Percentiles rank a stretch among this genome's conserved stretches.
Evolutionary conservation across 2,797 vertebrate genomes (phyloP).

Genomic region (Naso thynnoides): DNA sequence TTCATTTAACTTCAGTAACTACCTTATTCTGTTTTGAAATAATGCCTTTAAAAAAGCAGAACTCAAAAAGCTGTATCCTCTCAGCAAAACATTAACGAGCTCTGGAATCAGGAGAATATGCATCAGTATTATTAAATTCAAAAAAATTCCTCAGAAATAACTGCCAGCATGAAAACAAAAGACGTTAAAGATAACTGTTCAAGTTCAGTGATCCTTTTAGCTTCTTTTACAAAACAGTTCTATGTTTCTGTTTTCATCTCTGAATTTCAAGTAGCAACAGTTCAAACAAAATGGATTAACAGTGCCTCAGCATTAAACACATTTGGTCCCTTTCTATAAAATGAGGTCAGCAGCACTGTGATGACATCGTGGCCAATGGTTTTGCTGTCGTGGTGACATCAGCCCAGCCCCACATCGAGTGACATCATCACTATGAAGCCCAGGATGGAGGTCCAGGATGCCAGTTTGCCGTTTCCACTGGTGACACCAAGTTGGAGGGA

Average conservation of each 20-base stretch:
- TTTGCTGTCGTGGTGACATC: constrained; percentile 54
- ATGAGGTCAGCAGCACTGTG: constrained; percentile 38
- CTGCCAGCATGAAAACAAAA: constrained; percentile 7
- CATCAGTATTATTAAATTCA: background rate
- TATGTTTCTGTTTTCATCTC: background rate
- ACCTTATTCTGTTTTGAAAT: background rate
- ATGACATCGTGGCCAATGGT: constrained; percentile 19
- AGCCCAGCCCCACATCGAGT: constrained; percentile 95
- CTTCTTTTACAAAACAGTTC: constrained; percentile 7
- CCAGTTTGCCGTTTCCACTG: constrained; percentile 95
- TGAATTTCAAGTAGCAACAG: constrained; percentile 52
- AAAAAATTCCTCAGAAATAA: background rate
- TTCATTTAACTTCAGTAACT: constrained; percentile 1
- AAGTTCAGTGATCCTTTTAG: constrained; percentile 21
- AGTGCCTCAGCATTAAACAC: constrained; percentile 49
- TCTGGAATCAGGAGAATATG: constrained; percentile 18
- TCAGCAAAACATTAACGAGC: constrained; percentile 24
- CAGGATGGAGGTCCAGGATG: constrained; percentile 93
- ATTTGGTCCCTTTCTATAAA: constrained; percentile 64
- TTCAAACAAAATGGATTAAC: constrained; percentile 28
- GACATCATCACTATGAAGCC: constrained; percentile 99
- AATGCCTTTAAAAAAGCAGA: background rate
- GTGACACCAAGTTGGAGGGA: background rate
- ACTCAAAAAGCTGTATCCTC: background rate
- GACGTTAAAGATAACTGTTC: constrained; percentile 16